Conservation (phyloP, 92 coral and sea anemone genomes). For the Porites lobata region DNA sequence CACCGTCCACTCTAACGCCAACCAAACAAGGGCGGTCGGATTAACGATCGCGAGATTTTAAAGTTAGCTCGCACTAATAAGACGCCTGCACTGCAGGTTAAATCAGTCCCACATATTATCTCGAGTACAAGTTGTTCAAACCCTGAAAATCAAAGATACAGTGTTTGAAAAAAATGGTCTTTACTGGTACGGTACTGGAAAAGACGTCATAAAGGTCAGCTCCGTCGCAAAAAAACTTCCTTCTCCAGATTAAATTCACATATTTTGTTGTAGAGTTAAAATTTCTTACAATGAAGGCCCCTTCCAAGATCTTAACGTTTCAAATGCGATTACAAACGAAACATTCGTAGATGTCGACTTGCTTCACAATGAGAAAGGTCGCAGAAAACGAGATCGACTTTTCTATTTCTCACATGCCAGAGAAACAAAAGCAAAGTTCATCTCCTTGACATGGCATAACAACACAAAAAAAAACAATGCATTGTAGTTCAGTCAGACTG, state of each 20-base stretch:
- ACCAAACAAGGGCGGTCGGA: too few relatives aligned
- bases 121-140: too few relatives aligned
- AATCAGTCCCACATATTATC: too few relatives aligned
- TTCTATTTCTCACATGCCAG: constrained; percentile 7
- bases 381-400: background rate
- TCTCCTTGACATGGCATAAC: background rate
- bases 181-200: background rate
- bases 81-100: too few relatives aligned
- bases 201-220: background rate
- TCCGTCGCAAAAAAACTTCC: background rate
- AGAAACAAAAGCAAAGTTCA: background rate
- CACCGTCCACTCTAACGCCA: too few relatives aligned
- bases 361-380: background rate
- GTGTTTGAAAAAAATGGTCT: background rate
- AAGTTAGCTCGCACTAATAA: too few relatives aligned
- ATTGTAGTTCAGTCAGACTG: background rate
- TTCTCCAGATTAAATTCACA: background rate
- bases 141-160: background rate
- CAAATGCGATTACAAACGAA: constrained; percentile 18
- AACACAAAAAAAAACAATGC: constrained; percentile 1
- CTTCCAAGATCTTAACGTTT: background rate
- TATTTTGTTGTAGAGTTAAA: background rate
- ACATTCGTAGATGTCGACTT: background rate
- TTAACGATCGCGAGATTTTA: too few relatives aligned
- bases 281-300: background rate